Percentiles rank a stretch among this genome's conserved stretches.
These are phyloP conservation scores for Lasioglossum baleicum DNA, from an alignment of 1,140 invertebrate genomes.

Conservation along the genomic window DNA sequence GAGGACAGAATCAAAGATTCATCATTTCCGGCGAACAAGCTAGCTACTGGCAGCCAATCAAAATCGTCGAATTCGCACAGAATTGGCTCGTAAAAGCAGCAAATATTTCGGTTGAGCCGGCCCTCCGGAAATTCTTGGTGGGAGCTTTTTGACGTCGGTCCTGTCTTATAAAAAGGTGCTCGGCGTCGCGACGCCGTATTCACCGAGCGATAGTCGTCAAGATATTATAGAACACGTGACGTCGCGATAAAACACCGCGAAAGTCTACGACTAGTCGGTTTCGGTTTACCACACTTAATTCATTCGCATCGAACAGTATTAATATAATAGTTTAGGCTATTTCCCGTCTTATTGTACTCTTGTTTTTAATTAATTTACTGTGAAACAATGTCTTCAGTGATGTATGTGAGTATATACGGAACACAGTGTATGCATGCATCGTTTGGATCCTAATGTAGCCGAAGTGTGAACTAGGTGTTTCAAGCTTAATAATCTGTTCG, in stretches of 20 bases:
- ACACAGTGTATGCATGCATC: not conserved
- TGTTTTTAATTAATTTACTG: conserved; percentile 13
- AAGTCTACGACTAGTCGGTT: not conserved
- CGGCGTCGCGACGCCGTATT: conserved; percentile 67
- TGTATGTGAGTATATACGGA: conserved; percentile 62
- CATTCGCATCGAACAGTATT: conserved; percentile 25
- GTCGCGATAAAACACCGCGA: not conserved
- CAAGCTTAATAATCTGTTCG: too few relatives aligned
- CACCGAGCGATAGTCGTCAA: conserved; percentile 59
- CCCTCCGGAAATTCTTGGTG: conserved; percentile 50
- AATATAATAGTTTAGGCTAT: conserved; percentile 39
- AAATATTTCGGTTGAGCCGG: conserved; percentile 69
- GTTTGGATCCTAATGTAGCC: not conserved
- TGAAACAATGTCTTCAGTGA: conserved; percentile 70
- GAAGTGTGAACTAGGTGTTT: too few relatives aligned
- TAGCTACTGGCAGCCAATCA: conserved; percentile 68
- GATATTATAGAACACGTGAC: conserved; percentile 20
- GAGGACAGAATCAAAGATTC: conserved; percentile 49
- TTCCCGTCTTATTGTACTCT: not conserved
- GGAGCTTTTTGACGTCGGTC: conserved; percentile 65
- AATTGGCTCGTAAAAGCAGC: conserved; percentile 70
- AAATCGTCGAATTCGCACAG: conserved; percentile 53
- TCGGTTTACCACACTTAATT: not conserved
- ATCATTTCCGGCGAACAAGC: conserved; percentile 64
- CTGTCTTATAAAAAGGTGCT: conserved; percentile 76